Base-by-base conservation (phyloP, 2,888 invertebrate genomes). In the Lingula anatina region DNA sequence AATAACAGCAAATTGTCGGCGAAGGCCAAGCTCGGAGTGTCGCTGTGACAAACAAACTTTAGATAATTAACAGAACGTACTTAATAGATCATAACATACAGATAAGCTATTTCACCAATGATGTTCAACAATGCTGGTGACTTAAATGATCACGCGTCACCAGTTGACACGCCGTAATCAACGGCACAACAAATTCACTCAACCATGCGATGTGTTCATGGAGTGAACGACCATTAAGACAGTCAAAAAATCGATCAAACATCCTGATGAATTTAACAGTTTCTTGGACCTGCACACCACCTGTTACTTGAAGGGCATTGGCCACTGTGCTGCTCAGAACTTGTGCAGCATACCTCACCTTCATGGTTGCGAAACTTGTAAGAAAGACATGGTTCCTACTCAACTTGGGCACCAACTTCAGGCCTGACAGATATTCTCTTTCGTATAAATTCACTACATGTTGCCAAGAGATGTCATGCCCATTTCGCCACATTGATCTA, bases 401-500 rank as follows among this genome's bases (percentile, higher is more conserved):
- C 9, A 31, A 15, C 15, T 31, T 31, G 9, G 9, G 31, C 15
- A 15, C 31, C 9, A 31, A 15, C 15, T 15, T 31, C 31, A 31
- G 9, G 15, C 15, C 31, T 15, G 9, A 15, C 9, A 9, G 31
- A 31, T 12, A 31, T 15, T 31, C 9, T 31, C 55, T 49, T 36
- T 57, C 46, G 38, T 46, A 53, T 1, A 57, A 39, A 5, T 40
- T 28, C 2, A 59, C 51, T 46, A 59, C 45, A 35, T 57, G 57
- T 36, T 49, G 25, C 57, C 53, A 56, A 0, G 51, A 53, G n/a
- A 59, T 53, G 37, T 53, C 55, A 28, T 48, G 50, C 2, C 50
- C 51, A 39, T 56, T 44, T 23, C 41, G 49, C 54, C 59, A 59
- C 36, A 57, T 21, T 15, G 23, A 20, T 41, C 55, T 40, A 1